phyloP scores from a whole-genome alignment of 2,888 invertebrate species.

The Hirudinaria manillensis region DNA sequence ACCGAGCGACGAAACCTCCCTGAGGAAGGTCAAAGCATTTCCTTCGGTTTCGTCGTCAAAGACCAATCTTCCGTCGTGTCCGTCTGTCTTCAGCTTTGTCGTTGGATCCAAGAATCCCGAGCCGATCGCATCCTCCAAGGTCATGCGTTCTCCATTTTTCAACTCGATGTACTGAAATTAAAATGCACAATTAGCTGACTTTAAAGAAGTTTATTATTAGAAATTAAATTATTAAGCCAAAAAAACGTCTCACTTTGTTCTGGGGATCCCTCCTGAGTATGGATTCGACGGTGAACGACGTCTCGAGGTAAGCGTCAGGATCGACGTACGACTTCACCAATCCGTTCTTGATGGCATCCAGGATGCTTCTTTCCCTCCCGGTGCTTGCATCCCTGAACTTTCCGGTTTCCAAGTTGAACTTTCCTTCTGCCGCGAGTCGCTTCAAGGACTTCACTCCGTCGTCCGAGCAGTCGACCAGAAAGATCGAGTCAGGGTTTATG shows the following conservation, averaged over 20 bases:
- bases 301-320: neutral
- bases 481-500: slow-evolving; percentile 46
- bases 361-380: slow-evolving; percentile 67
- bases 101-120: neutral
- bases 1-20: no score
- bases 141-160: no score
- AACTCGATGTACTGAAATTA: no score
- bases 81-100: slow-evolving; percentile 27
- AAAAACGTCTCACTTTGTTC: neutral
- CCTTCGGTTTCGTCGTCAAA: slow-evolving; percentile 46
- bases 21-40: slow-evolving; percentile 43
- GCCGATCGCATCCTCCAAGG: no score
- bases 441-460: slow-evolving; percentile 47
- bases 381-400: slow-evolving; percentile 63
- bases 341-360: slow-evolving; percentile 39
- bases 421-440: slow-evolving; percentile 45
- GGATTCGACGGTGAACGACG: neutral
- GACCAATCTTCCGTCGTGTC: slow-evolving; percentile 44
- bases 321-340: slow-evolving; percentile 40
- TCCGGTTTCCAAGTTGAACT: slow-evolving; percentile 61
- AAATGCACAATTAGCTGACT: no score
- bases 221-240: no score
- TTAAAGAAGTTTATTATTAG: no score
- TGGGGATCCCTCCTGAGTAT: neutral
- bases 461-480: slow-evolving; percentile 47